Evolutionary conservation across 64 coral and sea anemone genomes (phyloP), one percentile per base, ranked within the genome.

Genomic region (Stylophora pistillata): DNA sequence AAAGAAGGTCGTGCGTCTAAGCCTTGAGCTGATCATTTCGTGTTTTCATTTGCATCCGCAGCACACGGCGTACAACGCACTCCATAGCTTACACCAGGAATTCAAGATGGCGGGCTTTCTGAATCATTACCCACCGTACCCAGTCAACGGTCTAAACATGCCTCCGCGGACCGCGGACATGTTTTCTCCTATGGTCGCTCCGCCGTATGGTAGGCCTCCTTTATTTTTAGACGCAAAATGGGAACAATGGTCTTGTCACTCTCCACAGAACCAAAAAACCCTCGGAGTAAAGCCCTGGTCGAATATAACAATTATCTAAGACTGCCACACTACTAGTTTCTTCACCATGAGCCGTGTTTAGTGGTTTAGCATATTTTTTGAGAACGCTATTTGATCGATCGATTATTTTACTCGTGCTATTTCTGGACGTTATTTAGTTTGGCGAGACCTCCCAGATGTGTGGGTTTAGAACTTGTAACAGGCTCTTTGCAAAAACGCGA

Each of bases 41-140:
- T 95, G 90, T 79, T 92, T 96, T 96, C 80, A 81, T 86, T 82
- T 71, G 68, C 55, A 56, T 89, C 65, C 78, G 57, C 31, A 89
- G 82, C 81, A 77, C 86, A 64, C 86, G 79, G 52, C 92, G 59
- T 73, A 82, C 23, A 73, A 63, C 71, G 58, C 70, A 15, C 55
- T 74, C 70, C 23, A 70, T 55, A 75, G 11, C 58, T 73, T 73
- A 37, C 82, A 92, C 10, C 54, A 65, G 83, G 77, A 90, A 80
- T 81, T 37, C 33, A 89, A 89, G 28, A 97, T 97, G 95, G 95
- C 95, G 53, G 95, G 95, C 37, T 97, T 97, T 90, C 77, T 97
- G 13, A 97, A 97, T 72, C 90, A 97, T 66, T 97, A 97, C 74
- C 92, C 95, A 55, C 86, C 90, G 0, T 97, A 93, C 72, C 87